Conservation (phyloP, 2,113 vertebrate genomes). For the Kryptolebias marmoratus region DNA sequence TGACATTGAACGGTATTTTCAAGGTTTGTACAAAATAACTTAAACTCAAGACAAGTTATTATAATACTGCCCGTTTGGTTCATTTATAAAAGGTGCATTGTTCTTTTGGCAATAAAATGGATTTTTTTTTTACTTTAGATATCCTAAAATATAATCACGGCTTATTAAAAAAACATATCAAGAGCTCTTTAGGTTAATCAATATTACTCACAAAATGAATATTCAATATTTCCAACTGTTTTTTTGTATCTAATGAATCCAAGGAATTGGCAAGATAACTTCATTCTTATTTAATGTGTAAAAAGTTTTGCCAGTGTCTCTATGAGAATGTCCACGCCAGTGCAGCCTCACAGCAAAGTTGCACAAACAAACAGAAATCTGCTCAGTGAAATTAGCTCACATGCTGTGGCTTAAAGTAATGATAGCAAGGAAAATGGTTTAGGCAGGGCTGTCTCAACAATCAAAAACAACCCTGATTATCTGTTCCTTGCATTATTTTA, state of each 20-base stretch:
- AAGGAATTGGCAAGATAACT: background rate
- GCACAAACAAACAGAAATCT: constrained; percentile 4
- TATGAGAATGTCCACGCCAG: background rate
- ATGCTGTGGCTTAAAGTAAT: background rate
- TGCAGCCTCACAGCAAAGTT: background rate
- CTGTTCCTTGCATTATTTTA: too few relatives aligned
- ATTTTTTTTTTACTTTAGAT: background rate
- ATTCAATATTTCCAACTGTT: background rate
- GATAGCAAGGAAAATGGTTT: background rate
- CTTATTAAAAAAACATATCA: background rate
- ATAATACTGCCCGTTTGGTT: too few relatives aligned
- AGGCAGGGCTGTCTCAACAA: background rate
- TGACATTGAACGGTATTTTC: too few relatives aligned
- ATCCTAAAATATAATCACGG: background rate
- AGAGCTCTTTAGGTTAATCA: background rate
- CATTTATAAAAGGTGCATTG: too few relatives aligned
- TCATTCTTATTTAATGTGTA: background rate
- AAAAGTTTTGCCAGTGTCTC: background rate
- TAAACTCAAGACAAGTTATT: too few relatives aligned
- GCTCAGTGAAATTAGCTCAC: background rate
- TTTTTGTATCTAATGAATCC: background rate
- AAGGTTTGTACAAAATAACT: too few relatives aligned
- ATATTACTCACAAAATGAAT: background rate
- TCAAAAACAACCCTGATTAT: background rate
- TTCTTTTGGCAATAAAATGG: too few relatives aligned